A percentile compares a stretch with the other conserved stretches of the same genome.
These are phyloP conservation scores for Campoplex nolae DNA, from an alignment of 2,888 invertebrate species.

Conservation along the genomic window DNA sequence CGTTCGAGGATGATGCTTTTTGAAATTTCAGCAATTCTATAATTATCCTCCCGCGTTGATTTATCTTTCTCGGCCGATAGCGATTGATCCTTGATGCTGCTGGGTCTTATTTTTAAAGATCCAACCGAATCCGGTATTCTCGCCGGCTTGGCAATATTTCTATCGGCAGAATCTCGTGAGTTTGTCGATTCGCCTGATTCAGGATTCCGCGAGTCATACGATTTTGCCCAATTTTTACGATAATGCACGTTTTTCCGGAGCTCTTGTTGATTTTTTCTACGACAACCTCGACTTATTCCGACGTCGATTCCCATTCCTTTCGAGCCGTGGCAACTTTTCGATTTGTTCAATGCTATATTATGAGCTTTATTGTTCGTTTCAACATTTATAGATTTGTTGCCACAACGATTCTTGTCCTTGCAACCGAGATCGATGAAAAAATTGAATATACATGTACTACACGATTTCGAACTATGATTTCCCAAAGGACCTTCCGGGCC, in stretches of 20 bases:
- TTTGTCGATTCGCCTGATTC: background rate
- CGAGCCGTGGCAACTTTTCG: conserved; percentile 13
- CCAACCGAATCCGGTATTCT: conserved; percentile 15
- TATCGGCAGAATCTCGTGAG: background rate
- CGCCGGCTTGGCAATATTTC: conserved; percentile 1
- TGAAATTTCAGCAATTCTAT: background rate
- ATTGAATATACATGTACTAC: conserved; percentile 73
- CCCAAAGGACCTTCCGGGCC: background rate
- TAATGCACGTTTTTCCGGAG: background rate
- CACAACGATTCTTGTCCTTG: conserved; percentile 65
- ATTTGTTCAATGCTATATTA: background rate
- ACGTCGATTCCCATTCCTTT: conserved; percentile 48
- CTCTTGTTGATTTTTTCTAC: conserved; percentile 37
- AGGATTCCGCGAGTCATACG: background rate
- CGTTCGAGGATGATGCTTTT: background rate
- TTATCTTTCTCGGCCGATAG: conserved; percentile 5
- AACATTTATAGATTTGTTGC: conserved; percentile 21
- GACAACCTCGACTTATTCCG: conserved; percentile 41
- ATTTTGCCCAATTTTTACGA: conserved; percentile 15
- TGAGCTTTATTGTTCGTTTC: background rate
- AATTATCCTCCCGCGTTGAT: conserved; percentile 20
- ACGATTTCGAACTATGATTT: conserved; percentile 48
- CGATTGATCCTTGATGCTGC: conserved; percentile 5
- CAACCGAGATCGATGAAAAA: conserved; percentile 71
- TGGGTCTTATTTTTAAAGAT: background rate